A percentile compares a stretch with the other conserved stretches of the same genome.
These are phyloP conservation scores for Anagyrus pseudococci DNA, from an alignment of 2,888 invertebrate genomes.

Conservation along the genomic window DNA sequence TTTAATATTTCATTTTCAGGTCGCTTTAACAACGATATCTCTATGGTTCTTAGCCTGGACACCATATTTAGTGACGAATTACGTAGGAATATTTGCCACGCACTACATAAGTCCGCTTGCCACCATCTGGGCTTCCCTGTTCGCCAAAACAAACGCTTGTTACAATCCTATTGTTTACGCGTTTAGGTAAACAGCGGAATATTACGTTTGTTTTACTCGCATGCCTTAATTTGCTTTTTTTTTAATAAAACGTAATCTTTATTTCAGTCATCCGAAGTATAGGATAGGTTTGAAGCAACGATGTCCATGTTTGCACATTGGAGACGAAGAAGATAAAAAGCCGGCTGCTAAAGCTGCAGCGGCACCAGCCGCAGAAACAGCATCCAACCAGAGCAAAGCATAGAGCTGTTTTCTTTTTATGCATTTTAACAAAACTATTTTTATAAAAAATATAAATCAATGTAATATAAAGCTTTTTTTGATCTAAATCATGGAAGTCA, in stretches of 20 bases:
- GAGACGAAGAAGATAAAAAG: slow-evolving; percentile 68
- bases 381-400: not conserved
- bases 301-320: slow-evolving; percentile 77
- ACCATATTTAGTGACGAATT: slow-evolving; percentile 78
- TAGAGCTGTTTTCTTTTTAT: no score
- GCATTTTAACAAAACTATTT: no score
- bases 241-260: not conserved
- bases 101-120: slow-evolving; percentile 78
- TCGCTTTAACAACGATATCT: slow-evolving; percentile 70
- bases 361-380: not conserved
- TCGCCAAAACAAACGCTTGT: slow-evolving; percentile 70
- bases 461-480: no score
- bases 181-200: slow-evolving; percentile 54
- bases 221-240: not conserved
- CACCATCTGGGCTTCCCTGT: slow-evolving; percentile 89
- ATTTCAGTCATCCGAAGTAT: slow-evolving; percentile 78
- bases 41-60: slow-evolving; percentile 74
- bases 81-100: slow-evolving; percentile 78
- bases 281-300: slow-evolving; percentile 76
- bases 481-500: no score
- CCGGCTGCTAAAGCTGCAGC: slow-evolving; percentile 19
- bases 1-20: slow-evolving; percentile 48
- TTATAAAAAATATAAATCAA: no score
- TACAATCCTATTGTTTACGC: slow-evolving; percentile 68
- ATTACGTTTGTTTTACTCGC: not conserved